Conservation (phyloP, 37 sponge, comb jelly and placozoan species). For the Hexactinellida sp. region DNA sequence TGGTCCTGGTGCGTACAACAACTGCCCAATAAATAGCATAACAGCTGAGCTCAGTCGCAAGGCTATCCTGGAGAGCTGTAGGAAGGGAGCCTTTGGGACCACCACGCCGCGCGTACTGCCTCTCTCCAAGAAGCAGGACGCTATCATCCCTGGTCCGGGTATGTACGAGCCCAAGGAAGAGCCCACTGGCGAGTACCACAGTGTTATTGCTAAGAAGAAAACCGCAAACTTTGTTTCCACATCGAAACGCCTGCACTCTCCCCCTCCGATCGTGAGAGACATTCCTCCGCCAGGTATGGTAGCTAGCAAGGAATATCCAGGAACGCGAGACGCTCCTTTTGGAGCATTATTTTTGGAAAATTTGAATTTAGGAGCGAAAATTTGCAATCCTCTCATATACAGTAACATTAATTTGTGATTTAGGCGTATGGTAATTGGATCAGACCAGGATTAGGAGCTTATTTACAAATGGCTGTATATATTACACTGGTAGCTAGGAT, state of each 20-base stretch:
- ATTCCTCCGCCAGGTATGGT: constrained; percentile 22
- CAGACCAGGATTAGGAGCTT: no score
- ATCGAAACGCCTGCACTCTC: constrained; percentile 43
- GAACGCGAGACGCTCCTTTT: no score
- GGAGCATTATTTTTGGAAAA: no score
- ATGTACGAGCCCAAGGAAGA: neutral
- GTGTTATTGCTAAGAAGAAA: neutral
- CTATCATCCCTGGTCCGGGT: constrained; percentile 48
- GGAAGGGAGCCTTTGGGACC: constrained; percentile 67
- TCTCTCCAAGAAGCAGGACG: constrained; percentile 51
- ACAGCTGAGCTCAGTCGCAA: constrained; percentile 42
- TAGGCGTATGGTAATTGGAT: no score
- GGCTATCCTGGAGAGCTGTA: constrained; percentile 41
- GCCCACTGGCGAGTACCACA: neutral
- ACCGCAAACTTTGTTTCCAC: constrained; percentile 55
- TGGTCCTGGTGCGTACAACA: constrained; percentile 83
- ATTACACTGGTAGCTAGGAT: no score
- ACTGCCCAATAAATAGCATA: constrained; percentile 45
- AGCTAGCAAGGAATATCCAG: no score
- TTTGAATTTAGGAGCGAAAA: no score
- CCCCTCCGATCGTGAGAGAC: constrained; percentile 45
- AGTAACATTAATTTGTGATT: no score
- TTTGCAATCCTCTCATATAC: no score
- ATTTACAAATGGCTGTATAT: no score
- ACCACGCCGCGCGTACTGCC: constrained; percentile 68